Evolutionary conservation across 2,888 invertebrate genomes (phyloP).

Genomic region (Julus scandinavius): DNA sequence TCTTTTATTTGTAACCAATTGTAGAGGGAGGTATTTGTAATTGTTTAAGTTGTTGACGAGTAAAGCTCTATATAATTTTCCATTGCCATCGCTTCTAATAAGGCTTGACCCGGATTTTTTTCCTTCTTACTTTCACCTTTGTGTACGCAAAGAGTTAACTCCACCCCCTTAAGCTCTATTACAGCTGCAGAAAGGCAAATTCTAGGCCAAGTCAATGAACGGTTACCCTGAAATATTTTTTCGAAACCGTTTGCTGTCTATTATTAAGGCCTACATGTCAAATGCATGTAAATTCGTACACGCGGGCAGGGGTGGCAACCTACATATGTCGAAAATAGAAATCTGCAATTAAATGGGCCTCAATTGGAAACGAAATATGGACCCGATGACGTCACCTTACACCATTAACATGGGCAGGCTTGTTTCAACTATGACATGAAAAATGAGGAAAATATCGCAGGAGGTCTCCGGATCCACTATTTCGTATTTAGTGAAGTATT

Average conservation of each 20-base stretch:
- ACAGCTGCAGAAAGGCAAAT: not conserved
- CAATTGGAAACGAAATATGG: conserved; percentile 4
- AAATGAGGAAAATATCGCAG: not conserved
- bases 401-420: not conserved
- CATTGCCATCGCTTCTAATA: conserved; percentile 32
- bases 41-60: not conserved
- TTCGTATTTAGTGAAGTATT: not conserved
- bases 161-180: conserved; percentile 40
- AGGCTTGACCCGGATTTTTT: conserved; percentile 40
- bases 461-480: not conserved
- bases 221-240: conserved; percentile 43
- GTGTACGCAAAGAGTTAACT: conserved; percentile 30
- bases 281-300: conserved; percentile 43
- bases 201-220: conserved; percentile 44
- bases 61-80: conserved; percentile 35
- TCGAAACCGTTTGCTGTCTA: not conserved
- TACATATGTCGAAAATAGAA: conserved; percentile 40
- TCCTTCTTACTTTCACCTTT: conserved; percentile 13
- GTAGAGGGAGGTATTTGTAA: not conserved
- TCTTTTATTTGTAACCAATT: not conserved
- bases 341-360: conserved; percentile 40
- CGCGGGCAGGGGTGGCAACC: conserved; percentile 45
- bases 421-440: not conserved
- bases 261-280: conserved; percentile 37
- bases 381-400: not conserved